A percentile compares a stretch with the other conserved stretches of the same genome.
Conservation (phyloP, 2,797 vertebrate species). For the Thalassophryne amazonica region DNA sequence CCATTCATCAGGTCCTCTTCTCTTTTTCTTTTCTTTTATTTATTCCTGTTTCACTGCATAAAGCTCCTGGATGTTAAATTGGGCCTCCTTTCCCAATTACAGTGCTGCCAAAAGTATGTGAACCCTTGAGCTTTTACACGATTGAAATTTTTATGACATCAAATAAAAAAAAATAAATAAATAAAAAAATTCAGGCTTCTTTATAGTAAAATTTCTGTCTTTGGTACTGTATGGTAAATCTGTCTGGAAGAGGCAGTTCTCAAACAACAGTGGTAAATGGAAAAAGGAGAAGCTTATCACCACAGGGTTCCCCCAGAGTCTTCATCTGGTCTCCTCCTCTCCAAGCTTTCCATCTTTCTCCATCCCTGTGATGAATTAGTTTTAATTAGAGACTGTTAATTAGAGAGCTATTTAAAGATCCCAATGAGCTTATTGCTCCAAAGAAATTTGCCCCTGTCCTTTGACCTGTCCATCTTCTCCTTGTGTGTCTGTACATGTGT, state of each 20-base stretch:
- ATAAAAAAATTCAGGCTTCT: no score
- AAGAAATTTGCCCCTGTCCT: slow-evolving; percentile 54
- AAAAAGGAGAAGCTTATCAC: slow-evolving; percentile 1
- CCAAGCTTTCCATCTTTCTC: slow-evolving; percentile 39
- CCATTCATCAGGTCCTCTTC: slow-evolving; percentile 59
- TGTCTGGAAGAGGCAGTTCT: no score
- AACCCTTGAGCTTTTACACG: no score
- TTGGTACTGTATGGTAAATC: no score
- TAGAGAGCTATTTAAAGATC: slow-evolving; percentile 73
- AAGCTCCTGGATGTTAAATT: no score
- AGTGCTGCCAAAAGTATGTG: no score
- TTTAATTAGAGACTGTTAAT: slow-evolving; percentile 76
- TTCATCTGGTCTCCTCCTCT: slow-evolving; percentile 14
- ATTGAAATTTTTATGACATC: no score
- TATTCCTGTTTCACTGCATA: background rate
- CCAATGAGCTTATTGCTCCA: slow-evolving; percentile 45
- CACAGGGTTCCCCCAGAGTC: background rate
- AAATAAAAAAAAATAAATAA: no score
- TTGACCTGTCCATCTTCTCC: slow-evolving; percentile 48
- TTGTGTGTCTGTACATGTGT: slow-evolving; percentile 5
- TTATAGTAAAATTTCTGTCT: no score
- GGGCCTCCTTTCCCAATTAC: no score
- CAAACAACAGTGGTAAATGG: no score
- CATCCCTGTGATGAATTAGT: slow-evolving; percentile 59
- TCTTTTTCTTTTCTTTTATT: background rate